phyloP scores from a whole-genome alignment of 2,888 invertebrate genomes.

The Eristalinus sepulchralis region DNA sequence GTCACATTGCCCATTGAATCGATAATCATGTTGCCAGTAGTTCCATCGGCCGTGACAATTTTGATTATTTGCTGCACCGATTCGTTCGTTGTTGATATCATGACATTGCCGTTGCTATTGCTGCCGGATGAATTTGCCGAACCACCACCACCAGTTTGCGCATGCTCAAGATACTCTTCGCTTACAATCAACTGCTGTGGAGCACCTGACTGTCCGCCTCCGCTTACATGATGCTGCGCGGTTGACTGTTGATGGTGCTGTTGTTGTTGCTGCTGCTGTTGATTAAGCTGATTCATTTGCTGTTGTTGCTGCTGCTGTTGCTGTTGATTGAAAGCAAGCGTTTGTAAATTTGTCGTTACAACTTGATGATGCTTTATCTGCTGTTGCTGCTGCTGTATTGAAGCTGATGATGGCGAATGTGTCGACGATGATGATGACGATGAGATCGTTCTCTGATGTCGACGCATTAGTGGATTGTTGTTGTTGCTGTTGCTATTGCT shows the following conservation, averaged over 20 bases:
- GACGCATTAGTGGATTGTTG: constrained; percentile 70
- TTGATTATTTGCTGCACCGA: constrained; percentile 80
- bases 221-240: constrained; percentile 34
- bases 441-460: constrained; percentile 71
- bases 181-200: constrained; percentile 76
- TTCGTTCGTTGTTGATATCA: constrained; percentile 76
- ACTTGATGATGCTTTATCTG: constrained; percentile 73
- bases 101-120: constrained; percentile 72
- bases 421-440: constrained; percentile 70
- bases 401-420: constrained; percentile 68
- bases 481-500: constrained; percentile 61
- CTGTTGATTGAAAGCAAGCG: constrained; percentile 71
- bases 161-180: constrained; percentile 75
- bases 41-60: constrained; percentile 79
- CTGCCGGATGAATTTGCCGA: constrained; percentile 43
- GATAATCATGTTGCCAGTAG: constrained; percentile 79
- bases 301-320: constrained; percentile 69
- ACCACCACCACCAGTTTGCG: constrained; percentile 45
- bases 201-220: constrained; percentile 29
- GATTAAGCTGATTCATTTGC: constrained; percentile 72
- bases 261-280: constrained; percentile 71
- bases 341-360: constrained; percentile 59
- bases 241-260: constrained; percentile 55
- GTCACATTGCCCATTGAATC: constrained; percentile 75
- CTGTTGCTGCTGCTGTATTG: constrained; percentile 72